These are phyloP conservation scores for Neuroscelio doddi DNA, from an alignment of 2,888 invertebrate genomes.

Conservation along the genomic window DNA sequence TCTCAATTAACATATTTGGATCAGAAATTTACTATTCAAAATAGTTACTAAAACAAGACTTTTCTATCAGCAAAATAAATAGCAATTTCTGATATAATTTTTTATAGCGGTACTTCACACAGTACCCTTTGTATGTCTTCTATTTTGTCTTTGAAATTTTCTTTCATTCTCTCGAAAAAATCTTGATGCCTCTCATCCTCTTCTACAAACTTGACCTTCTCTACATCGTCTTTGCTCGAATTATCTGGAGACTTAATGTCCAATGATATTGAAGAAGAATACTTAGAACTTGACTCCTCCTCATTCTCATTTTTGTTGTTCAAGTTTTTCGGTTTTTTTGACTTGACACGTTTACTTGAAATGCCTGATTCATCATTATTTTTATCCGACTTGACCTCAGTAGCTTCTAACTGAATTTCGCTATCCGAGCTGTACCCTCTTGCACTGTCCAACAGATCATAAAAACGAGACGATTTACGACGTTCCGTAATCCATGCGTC, in stretches of 20 bases:
- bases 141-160: constrained; percentile 72
- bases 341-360: neutral
- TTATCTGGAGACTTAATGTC: neutral
- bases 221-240: neutral
- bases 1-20: too few relatives aligned
- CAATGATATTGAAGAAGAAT: neutral
- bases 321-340: neutral
- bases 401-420: constrained; percentile 11
- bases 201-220: neutral
- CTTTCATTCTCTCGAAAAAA: constrained; percentile 42
- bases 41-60: too few relatives aligned
- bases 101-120: neutral
- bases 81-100: too few relatives aligned
- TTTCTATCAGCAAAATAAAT: too few relatives aligned
- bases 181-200: constrained; percentile 58
- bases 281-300: constrained; percentile 2
- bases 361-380: neutral
- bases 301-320: constrained; percentile 1
- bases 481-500: constrained; percentile 59
- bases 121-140: constrained; percentile 78
- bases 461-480: constrained; percentile 6
- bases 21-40: too few relatives aligned
- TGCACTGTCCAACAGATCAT: neutral
- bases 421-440: constrained; percentile 19
- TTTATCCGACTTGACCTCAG: neutral